Base-by-base conservation (phyloP, 1,140 invertebrate genomes). In the Nasonia longicornis region DNA sequence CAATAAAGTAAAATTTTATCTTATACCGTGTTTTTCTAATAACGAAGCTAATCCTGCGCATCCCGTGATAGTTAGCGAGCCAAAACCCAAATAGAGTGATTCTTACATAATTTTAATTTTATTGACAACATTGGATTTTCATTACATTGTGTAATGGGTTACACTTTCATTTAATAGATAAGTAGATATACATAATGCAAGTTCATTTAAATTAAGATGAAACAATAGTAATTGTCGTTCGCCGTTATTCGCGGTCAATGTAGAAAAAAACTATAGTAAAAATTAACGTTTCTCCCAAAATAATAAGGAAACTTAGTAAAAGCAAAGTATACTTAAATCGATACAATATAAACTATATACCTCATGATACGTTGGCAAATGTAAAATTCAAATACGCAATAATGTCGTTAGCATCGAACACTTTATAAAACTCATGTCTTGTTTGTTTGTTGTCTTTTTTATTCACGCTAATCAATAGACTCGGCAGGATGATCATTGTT, bases 111-210 rank as follows among this genome's bases (percentile, higher is more conserved):
- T 81, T 81, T 77, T 66, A 72, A 85, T 85, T 88, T 88, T 88
- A 89, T 89, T 89, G 87, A 89, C 86, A 88, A 89, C 87, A 88
- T 88, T 88, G 87, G 85, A 88, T 89, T 89, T 87, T 86, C 86
- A 83, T 89, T 88, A 87, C 86, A 88, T 42, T 86, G 84, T 87
- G 87, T 87, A 87, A 87, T 85, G 84, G 73, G 77, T 87, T 87
- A 88, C 87, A 88, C 87, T 82, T 83, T 87, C 84, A 83, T 85
- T 87, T 84, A 83, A 85, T 86, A 84, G 83, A 85, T 86, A 87
- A 84, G 81, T 87, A 85, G 85, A 86, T 88, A 85, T 80, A 80
- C 86, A 86, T 87, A 86, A 88, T 85, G 85, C 86, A 86, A 72
- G 52, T 64, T 71, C 35, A 71, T 22, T 66, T 38, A 76, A 76